Evolutionary conservation across 2,797 vertebrate genomes (phyloP).

Genomic region (Sebastolobus altivelis): DNA sequence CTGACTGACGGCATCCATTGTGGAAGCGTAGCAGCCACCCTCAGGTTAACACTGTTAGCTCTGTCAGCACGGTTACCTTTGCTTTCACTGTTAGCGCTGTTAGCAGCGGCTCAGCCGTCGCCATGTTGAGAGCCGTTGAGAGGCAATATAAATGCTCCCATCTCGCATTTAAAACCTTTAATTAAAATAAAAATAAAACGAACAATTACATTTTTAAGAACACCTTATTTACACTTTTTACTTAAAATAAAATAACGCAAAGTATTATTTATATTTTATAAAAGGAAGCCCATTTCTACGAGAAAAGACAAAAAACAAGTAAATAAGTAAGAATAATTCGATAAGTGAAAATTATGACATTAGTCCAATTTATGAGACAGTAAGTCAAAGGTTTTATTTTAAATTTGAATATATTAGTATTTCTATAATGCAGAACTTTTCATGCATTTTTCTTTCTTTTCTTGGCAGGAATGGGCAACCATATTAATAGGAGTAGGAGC

Average conservation of each 20-base stretch:
- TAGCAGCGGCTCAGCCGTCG: no score
- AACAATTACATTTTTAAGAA: not conserved
- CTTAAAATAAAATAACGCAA: not conserved
- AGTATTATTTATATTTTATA: not conserved
- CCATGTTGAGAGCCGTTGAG: no score
- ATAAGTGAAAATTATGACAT: not conserved
- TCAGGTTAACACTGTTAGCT: no score
- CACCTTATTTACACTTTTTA: not conserved
- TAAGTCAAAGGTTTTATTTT: not conserved
- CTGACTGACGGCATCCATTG: no score
- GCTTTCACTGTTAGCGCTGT: no score
- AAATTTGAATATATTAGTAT: not conserved
- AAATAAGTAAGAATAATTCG: not conserved
- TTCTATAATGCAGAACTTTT: not conserved
- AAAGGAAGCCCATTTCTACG: not conserved
- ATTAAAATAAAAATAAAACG: no score
- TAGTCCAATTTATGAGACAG: not conserved
- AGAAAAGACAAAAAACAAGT: not conserved
- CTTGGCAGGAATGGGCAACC: not conserved
- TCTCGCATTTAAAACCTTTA: no score
- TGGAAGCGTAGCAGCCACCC: no score
- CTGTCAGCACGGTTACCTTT: no score
- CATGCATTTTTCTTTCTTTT: no score
- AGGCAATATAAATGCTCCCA: no score
- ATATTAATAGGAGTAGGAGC: not conserved